These are phyloP conservation scores for Mus musculus DNA, from an alignment of 2,113 vertebrate species.

Conservation along the genomic window DNA sequence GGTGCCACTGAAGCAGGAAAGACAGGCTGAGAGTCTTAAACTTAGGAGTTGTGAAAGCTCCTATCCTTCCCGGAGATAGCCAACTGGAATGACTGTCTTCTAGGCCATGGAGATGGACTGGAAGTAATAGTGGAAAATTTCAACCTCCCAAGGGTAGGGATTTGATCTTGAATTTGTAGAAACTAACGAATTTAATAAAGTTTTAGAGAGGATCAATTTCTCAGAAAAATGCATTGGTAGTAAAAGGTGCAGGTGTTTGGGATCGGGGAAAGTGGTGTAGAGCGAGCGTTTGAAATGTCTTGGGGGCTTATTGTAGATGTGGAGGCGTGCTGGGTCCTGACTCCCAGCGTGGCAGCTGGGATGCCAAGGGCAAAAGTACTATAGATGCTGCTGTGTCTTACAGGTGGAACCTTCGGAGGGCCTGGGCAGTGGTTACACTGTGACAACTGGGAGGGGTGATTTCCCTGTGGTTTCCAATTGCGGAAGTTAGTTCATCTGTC, in stretches of 20 bases:
- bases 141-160: neutral
- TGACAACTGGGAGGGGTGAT: neutral
- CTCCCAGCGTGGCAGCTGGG: neutral
- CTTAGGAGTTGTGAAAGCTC: neutral
- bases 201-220: neutral
- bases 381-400: neutral
- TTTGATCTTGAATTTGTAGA: slow-evolving; percentile 18
- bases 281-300: neutral
- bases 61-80: neutral
- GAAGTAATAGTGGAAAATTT: neutral
- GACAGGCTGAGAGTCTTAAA: neutral
- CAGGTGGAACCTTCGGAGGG: neutral
- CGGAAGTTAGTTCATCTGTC: neutral
- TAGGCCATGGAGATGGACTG: neutral
- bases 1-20: neutral
- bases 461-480: neutral
- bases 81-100: neutral
- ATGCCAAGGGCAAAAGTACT: too few species aligned
- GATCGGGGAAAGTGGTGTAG: neutral
- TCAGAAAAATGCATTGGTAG: neutral
- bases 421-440: neutral
- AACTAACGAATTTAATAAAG: neutral
- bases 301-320: neutral
- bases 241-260: neutral
- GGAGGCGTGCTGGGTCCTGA: neutral